phyloP scores from a whole-genome alignment of 2,888 invertebrate genomes.

The Ellobium chinense region DNA sequence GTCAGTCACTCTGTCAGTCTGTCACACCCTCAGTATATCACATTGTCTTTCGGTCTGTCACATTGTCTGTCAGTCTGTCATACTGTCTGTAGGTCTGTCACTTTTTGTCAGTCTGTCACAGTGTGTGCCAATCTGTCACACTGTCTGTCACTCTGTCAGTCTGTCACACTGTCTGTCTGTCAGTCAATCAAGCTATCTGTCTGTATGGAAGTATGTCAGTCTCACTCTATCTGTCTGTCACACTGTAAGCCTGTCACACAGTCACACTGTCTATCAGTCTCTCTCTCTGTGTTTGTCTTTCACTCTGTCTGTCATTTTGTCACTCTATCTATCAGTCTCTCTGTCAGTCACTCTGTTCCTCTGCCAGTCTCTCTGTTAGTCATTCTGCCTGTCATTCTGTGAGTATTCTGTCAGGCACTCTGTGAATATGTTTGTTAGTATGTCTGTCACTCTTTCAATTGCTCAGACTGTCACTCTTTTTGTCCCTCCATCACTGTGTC shows the following conservation, averaged over 20 bases:
- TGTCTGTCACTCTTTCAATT: neutral
- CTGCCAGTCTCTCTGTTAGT: neutral
- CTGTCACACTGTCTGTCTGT: neutral
- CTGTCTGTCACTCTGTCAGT: neutral
- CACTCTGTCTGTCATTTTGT: neutral
- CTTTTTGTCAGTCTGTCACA: neutral
- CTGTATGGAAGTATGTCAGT: neutral
- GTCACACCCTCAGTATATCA: neutral
- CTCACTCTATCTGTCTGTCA: neutral
- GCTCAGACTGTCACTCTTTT: neutral
- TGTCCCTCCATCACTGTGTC: neutral
- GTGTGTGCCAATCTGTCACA: neutral
- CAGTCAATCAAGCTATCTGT: neutral
- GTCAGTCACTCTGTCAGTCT: neutral
- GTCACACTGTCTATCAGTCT: neutral
- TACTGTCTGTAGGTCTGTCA: neutral
- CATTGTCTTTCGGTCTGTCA: neutral
- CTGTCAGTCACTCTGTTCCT: neutral
- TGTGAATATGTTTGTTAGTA: neutral
- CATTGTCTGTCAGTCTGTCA: neutral
- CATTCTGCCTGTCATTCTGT: neutral
- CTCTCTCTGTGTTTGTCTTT: neutral
- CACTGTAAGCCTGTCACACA: neutral
- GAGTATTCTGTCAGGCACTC: neutral
- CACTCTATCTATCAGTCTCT: slow-evolving; percentile 2